A percentile compares a stretch with the other conserved stretches of the same genome.
Evolutionary conservation across 1,140 invertebrate genomes (phyloP).

Genomic region (Mylabris phalerata): DNA sequence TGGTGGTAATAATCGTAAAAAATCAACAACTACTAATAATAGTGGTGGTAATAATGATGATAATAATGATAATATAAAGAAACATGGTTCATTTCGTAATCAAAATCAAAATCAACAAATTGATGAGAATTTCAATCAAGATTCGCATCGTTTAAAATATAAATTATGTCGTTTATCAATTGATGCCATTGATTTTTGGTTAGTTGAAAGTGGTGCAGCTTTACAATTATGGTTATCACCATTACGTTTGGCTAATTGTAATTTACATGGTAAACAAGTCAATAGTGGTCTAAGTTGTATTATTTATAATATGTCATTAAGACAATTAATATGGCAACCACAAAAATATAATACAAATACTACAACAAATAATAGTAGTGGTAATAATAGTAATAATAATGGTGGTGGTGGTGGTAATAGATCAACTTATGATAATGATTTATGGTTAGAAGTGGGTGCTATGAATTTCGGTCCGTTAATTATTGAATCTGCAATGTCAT

Average conservation of each 20-base stretch:
- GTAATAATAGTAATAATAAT: constrained; percentile 32
- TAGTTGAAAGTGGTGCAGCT: constrained; percentile 83
- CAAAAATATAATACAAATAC: constrained; percentile 34
- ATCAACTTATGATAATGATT: constrained; percentile 47
- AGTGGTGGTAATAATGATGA: constrained; percentile 17
- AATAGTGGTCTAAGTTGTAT: constrained; percentile 84
- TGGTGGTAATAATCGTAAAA: not conserved
- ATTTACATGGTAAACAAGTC: constrained; percentile 86
- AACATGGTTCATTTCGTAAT: not conserved
- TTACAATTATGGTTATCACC: constrained; percentile 85
- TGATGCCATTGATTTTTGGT: constrained; percentile 84
- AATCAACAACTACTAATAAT: constrained; percentile 5
- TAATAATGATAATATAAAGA: not conserved
- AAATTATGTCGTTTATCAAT: constrained; percentile 85
- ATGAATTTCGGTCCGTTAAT: constrained; percentile 82
- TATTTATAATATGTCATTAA: constrained; percentile 67
- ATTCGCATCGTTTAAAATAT: constrained; percentile 71
- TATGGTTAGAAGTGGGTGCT: constrained; percentile 92
- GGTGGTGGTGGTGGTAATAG: constrained; percentile 35
- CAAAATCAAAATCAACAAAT: constrained; percentile 9
- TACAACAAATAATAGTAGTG: constrained; percentile 29
- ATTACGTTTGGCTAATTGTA: constrained; percentile 82
- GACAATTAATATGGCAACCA: constrained; percentile 57
- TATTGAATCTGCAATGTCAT: constrained; percentile 84
- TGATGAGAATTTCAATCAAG: constrained; percentile 20